phyloP scores from a whole-genome alignment of 2,113 vertebrate species.

The Synodontis membranacea region DNA sequence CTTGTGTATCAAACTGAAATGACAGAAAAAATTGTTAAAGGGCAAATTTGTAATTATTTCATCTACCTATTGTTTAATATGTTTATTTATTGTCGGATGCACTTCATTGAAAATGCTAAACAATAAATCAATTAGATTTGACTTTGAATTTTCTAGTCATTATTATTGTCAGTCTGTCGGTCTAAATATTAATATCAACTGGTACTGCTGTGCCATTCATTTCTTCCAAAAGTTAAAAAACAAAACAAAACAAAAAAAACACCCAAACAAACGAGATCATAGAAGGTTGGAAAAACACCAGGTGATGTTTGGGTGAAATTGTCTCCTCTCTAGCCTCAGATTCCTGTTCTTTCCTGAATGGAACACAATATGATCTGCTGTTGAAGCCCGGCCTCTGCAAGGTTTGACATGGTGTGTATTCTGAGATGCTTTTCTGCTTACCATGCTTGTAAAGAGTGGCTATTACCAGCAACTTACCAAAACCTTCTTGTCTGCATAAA shows the following conservation, averaged over 20 bases:
- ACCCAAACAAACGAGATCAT: no score
- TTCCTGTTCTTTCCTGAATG: neutral
- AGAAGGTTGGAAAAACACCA: no score
- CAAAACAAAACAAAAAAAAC: no score
- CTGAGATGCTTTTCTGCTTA: neutral
- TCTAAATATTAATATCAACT: neutral
- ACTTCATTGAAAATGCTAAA: constrained; percentile 34
- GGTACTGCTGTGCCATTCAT: neutral
- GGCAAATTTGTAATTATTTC: constrained; percentile 16
- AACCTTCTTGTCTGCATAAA: neutral
- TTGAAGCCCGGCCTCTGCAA: neutral
- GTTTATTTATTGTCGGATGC: constrained; percentile 52
- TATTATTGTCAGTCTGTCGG: neutral
- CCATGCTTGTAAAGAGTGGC: neutral
- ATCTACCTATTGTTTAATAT: neutral
- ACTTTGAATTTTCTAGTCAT: neutral
- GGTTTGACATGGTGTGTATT: neutral
- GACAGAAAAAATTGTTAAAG: constrained; percentile 39
- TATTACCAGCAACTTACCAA: neutral
- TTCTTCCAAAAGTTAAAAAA: neutral
- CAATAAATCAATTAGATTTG: constrained; percentile 41
- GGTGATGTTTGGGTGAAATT: neutral
- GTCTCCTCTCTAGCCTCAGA: neutral
- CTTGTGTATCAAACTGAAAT: constrained; percentile 46
- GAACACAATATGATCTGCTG: neutral